Base-by-base conservation (phyloP, 1,140 invertebrate species). In the Melanaphis sacchari region DNA sequence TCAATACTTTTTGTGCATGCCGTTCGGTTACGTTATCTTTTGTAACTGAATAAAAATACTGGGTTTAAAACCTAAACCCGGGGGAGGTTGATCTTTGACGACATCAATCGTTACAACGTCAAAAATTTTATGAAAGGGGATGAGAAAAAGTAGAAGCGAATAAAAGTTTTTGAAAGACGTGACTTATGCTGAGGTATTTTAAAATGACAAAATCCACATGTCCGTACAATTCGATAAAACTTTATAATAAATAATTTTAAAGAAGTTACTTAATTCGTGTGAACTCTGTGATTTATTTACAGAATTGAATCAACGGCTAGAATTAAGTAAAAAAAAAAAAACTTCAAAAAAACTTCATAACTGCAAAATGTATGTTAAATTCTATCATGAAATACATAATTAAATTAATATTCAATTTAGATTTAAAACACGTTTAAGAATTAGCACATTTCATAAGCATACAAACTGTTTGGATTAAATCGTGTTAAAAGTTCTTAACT, bases 81-180 rank as follows among this genome's bases (percentile, higher is more conserved):
- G 26, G 81, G 81, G 91, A 38, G 49, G 66, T 52, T 22, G 76
- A 90, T 93, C 66, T 93, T 93, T 36, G 3, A 31, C 46, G 38
- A 84, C 46, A 52, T 52, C 43, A 49, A 82, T 82, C 81, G 91
- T 49, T 38, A 93, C 40, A 2, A 49, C 91, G 91, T 93, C 43
- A 52, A 93, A 93, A 49, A 92, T 4, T 66, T 88, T 88, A 49
- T n/a, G 91, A 66, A 82, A 18, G 76, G 46, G 36, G 46, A 49
- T 38, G 81, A 26, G 40, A 85, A 41, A 54, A 93, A 54, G 9
- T 22, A 52, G 36, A 18, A 49, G 41, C 66, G 59, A 91, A 91
- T 76, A 82, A 91, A 91, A 91, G 26, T 91, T 91, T 82, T 36
- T 21, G n/a, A 84, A 52, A 82, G 41, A 93, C 91, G 91, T 93